Base-by-base conservation (phyloP, 2,113 vertebrate genomes). In the Clarias gariepinus region DNA sequence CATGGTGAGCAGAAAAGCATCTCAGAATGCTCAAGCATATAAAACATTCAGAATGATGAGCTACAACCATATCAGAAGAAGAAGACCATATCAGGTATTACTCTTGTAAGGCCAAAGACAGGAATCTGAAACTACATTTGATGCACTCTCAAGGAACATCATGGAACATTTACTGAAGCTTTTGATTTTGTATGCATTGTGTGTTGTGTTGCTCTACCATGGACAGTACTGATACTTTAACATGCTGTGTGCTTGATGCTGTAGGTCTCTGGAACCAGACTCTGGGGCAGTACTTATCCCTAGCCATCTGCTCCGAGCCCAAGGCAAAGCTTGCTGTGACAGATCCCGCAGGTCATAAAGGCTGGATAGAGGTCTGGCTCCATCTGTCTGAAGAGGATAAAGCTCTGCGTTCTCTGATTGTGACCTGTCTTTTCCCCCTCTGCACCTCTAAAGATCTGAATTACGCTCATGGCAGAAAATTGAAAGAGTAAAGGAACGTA, bases 291-390 rank as follows among this genome's bases (percentile, higher is more conserved):
- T 77, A 77, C 91, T 91, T 92, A 89, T 94, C 92, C 91, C 89
- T 92, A 88, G 89, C 93, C 94, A 95, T 95, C 93, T 95, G 94
- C 68, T 89, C 90, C 87, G 84, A 86, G 93, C 92, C 92, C 21
- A 47, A 73, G 73, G 81, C n/a, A 91, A 92, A 93, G 89, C 92
- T 93, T 87, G 91, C 90, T 90, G 88, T 93, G 86, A 83, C 86
- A 89, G 80, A 87, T 55, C 86, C 86, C 25, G 47, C 21, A 76
- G 86, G 85, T 83, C 79, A 64, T 66, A 53, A 76, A 87, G 66
- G 47, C 89, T 88, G 83, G 89, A 90, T 89, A 85, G 82, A 87
- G 91, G 88, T 77, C 60, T 82, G 89, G 89, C 83, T 89, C 60
- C 71, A 69, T 84, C 52, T 52, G 86, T 92, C 88, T 85, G 88